Base-by-base conservation (phyloP, 2,888 invertebrate genomes). In the Merodon equestris region DNA sequence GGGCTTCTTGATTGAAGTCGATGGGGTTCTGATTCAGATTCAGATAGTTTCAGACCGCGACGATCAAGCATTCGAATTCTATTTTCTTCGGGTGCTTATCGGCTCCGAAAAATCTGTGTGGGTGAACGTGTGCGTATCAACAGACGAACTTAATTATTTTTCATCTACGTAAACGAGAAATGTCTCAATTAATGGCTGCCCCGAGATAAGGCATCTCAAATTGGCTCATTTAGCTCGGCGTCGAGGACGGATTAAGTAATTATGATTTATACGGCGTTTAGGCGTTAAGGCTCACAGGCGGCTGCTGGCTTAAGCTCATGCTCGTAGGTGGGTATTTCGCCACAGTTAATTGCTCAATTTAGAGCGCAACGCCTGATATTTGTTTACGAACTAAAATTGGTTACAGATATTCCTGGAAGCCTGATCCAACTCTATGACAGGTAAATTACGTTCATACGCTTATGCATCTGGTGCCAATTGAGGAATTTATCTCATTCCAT, bases 261-360 rank as follows among this genome's bases (percentile, higher is more conserved):
- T 79, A 79, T 53, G 42, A 68, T 57, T 61, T 67, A 40, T 51
- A 42, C 67, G 67, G 60, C 57, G 54, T 42, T 73, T 73, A 73
- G 66, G 27, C 27, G 27, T 27, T 27, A 27, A 27, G 27, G 27
- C 7, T 27, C 7, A 7, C 27, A 27, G 27, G 7, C 27, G 27
- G 27, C 27, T 19, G 42, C 12, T 42, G 40, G 67, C 68, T 27
- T 27, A 27, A 7, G 9, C 1, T 15, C 10, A n/a, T 48, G 45
- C 45, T 47, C 50, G 61, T 66, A 57, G 77, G 64, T 60, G 58
- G 67, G 36, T 4, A 67, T 79, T 79, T 53, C 53, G 53, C 71
- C 63, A 77, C 63, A 73, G 5, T 58, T 73, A 79, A 79, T 79
- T 79, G 68, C 77, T 79, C 68, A 73, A 73, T 73, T 79, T 57